Percentiles rank a stretch among this genome's conserved stretches.
phyloP scores from a whole-genome alignment of 23 tunicate genomes.

The Ascidia mentula region DNA sequence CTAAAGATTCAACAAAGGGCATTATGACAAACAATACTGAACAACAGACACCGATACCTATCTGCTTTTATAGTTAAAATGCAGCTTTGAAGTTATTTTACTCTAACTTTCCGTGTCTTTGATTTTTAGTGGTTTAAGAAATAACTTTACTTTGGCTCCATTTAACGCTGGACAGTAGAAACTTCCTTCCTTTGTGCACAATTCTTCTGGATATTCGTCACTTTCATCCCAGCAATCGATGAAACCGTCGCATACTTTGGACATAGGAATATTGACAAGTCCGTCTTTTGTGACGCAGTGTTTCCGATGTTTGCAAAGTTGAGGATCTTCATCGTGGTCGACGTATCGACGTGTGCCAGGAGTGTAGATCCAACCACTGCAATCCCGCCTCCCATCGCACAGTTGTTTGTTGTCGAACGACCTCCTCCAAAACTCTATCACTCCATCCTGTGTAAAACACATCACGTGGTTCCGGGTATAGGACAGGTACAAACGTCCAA shows the following conservation, averaged over 20 bases:
- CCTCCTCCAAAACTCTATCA: too few relatives aligned
- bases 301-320: neutral
- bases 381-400: neutral
- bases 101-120: too few relatives aligned
- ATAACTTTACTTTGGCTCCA: constrained; percentile 54
- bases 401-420: neutral
- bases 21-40: too few relatives aligned
- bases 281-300: neutral
- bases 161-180: constrained; percentile 41
- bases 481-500: too few relatives aligned
- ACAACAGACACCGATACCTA: too few relatives aligned
- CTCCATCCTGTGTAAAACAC: too few relatives aligned
- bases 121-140: too few relatives aligned
- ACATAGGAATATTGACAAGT: constrained; percentile 7
- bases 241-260: constrained; percentile 44
- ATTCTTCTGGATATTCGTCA: constrained; percentile 31
- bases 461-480: too few relatives aligned
- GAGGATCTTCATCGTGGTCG: neutral
- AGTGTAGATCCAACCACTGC: neutral
- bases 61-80: too few relatives aligned
- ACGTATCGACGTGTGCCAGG: neutral
- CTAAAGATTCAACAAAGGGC: too few relatives aligned
- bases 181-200: constrained; percentile 20
- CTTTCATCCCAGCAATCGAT: constrained; percentile 28
- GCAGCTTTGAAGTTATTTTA: too few relatives aligned